phyloP scores from a whole-genome alignment of 2,113 vertebrate genomes.

The Speoplatyrhinus poulsoni region DNA sequence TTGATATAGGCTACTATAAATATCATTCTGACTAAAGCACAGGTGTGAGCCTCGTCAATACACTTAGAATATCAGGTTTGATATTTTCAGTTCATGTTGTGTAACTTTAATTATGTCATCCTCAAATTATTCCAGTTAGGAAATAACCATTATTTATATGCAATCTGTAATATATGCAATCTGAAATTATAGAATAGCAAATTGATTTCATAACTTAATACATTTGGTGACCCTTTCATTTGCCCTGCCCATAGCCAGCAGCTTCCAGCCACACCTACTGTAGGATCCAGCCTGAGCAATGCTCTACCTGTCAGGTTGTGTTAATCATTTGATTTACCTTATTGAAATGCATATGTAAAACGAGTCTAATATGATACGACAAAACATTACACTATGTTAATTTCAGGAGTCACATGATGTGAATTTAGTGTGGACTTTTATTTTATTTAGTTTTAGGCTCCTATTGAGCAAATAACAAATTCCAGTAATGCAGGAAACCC shows the following conservation, averaged over 20 bases:
- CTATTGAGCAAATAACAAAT: not conserved
- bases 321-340: not conserved
- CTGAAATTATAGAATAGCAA: constrained; percentile 31
- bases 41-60: no score
- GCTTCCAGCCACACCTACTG: constrained; percentile 17
- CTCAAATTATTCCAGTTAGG: constrained; percentile 4
- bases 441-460: not conserved
- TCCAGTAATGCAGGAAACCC: not conserved
- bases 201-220: constrained; percentile 46
- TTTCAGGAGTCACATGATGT: constrained; percentile 8
- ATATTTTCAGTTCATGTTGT: not conserved
- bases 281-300: constrained; percentile 10
- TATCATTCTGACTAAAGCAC: no score
- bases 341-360: not conserved
- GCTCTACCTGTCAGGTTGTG: not conserved
- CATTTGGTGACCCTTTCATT: constrained; percentile 31
- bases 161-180: constrained; percentile 11
- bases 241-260: constrained; percentile 12
- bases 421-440: not conserved
- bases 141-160: constrained; percentile 30
- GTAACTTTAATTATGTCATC: constrained; percentile 3
- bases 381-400: not conserved
- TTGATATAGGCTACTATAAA: no score
- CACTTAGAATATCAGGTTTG: no score
- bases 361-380: not conserved